phyloP scores from a whole-genome alignment of 92 coral and sea anemone species.

The Ricordea florida region DNA sequence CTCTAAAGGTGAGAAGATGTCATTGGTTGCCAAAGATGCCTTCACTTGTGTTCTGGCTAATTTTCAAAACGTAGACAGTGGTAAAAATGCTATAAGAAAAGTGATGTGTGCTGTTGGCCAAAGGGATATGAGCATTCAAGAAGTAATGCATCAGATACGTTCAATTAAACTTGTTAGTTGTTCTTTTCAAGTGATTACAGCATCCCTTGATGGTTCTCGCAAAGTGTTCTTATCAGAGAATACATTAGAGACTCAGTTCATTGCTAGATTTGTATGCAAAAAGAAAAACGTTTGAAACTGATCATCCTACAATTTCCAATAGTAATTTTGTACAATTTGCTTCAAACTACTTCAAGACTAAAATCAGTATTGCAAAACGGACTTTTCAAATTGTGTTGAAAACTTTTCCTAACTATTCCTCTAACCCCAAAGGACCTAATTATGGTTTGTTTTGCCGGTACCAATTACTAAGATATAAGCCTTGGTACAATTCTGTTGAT shows the following conservation, averaged over 20 bases:
- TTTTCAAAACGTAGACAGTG: not conserved
- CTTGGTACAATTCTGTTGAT: slow-evolving; percentile 5
- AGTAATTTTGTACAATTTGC: slow-evolving; percentile 23
- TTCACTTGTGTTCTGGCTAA: slow-evolving; percentile 5
- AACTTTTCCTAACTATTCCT: slow-evolving; percentile 18
- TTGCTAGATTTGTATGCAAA: slow-evolving; percentile 38
- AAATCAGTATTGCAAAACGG: not conserved
- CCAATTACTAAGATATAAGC: no score
- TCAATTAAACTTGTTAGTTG: slow-evolving; percentile 14
- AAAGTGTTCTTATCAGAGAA: not conserved
- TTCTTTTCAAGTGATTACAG: slow-evolving; percentile 23
- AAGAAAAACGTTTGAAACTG: not conserved
- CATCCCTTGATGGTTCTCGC: slow-evolving; percentile 40
- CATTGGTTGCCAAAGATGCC: slow-evolving; percentile 35
- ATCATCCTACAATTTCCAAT: not conserved
- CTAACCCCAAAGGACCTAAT: slow-evolving; percentile 26
- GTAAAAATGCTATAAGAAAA: not conserved
- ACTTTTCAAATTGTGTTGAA: slow-evolving; percentile 1
- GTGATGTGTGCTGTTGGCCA: slow-evolving; percentile 54
- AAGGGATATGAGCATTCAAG: slow-evolving; percentile 53
- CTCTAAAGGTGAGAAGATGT: no score
- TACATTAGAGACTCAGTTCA: slow-evolving; percentile 13
- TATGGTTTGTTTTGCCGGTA: slow-evolving; percentile 21
- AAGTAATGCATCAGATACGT: slow-evolving; percentile 39
- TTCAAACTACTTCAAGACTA: not conserved